Base-by-base conservation (phyloP, 1,140 invertebrate species). In the Thereuonema tuberculata region DNA sequence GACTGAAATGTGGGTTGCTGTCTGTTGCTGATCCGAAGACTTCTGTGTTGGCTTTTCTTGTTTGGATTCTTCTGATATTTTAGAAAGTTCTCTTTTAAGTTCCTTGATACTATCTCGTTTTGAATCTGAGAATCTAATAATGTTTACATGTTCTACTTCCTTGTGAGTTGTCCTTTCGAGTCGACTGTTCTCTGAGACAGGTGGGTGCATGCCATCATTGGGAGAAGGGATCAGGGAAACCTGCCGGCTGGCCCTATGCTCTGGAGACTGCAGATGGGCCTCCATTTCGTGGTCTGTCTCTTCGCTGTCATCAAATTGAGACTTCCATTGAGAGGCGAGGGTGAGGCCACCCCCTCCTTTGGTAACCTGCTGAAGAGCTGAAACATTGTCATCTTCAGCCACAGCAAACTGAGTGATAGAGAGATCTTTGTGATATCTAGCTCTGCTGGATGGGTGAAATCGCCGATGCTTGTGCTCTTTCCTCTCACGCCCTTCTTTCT, bases 241-340 rank as follows among this genome's bases (percentile, higher is more conserved):
- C 25, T 55, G 63, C 58, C 59, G 52, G 52, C 28, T 59, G 50
- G 24, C 58, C 23, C 56, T 14, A 61, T 85, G 83, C 64, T 85
- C 83, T 0, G 83, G 84, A 69, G 83, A 84, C 61, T 82, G 81
- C 26, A 82, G 68, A 64, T 82, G 80, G 61, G 92, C 89, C 70
- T 89, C 89, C 86, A 88, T 89, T 70, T 93, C 89, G 70, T 93
- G 90, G 71, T 94, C 89, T 0, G 87, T 89, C 68, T 90, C 88
- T 37, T 93, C 90, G 0, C 89, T 92, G 70, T 94, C 90, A 69
- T 93, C 89, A 68, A 94, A 93, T 68, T 93, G 89, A 1, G 87
- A 92, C 69, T 93, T 93, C 91, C 91, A 94, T 66, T 92, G 84
- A 1, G 88, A 92, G 0, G 87, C 89, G 14, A 93, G 70, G 0